Evolutionary conservation across 2,888 invertebrate species (phyloP).

Genomic region (Esperia sulphurella): DNA sequence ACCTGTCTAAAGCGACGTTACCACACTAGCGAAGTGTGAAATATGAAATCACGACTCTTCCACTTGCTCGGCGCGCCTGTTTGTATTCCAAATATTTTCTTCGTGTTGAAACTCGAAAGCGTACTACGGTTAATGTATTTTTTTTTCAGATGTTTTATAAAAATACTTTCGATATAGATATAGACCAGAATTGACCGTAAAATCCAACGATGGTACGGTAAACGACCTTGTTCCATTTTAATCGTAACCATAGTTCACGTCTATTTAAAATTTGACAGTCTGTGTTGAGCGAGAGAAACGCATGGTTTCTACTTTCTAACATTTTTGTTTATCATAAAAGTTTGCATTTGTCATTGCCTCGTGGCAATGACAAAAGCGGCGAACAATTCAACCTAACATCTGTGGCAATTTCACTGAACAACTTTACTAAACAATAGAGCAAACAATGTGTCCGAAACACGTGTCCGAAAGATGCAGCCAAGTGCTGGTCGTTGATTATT

Average conservation of each 20-base stretch:
- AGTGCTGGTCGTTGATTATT: constrained; percentile 9
- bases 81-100: constrained; percentile 74
- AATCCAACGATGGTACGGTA: constrained; percentile 27
- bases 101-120: constrained; percentile 61
- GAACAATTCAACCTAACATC: constrained; percentile 45
- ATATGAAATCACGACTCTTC: constrained; percentile 77
- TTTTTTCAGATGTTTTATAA: constrained; percentile 45
- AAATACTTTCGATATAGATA: constrained; percentile 43
- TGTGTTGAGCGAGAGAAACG: constrained; percentile 25
- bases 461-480: constrained; percentile 52
- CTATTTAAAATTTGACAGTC: constrained; percentile 14
- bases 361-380: constrained; percentile 35
- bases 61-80: constrained; percentile 65
- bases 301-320: constrained; percentile 22
- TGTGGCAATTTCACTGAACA: constrained; percentile 46
- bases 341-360: constrained; percentile 15
- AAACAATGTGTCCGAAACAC: constrained; percentile 46
- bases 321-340: constrained; percentile 33
- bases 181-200: constrained; percentile 41
- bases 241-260: constrained; percentile 19
- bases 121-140: constrained; percentile 41
- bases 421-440: constrained; percentile 39
- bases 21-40: constrained; percentile 74
- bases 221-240: constrained; percentile 55
- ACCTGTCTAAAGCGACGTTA: constrained; percentile 60